A percentile compares a stretch with the other conserved stretches of the same genome.
These are phyloP conservation scores for Phylloscopus collybita DNA, from an alignment of 2,797 vertebrate genomes.

Conservation along the genomic window DNA sequence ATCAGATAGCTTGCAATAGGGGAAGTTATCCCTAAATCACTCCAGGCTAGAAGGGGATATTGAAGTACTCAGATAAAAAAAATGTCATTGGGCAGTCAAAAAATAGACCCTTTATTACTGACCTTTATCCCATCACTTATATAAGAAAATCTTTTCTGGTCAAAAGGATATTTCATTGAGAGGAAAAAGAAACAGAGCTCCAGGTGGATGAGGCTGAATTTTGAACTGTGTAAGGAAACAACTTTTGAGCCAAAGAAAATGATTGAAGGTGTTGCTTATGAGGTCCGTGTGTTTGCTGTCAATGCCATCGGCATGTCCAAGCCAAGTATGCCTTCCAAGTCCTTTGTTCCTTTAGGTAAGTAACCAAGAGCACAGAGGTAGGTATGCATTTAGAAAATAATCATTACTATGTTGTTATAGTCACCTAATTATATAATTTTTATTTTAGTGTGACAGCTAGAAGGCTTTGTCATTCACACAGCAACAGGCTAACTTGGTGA, in stretches of 20 bases:
- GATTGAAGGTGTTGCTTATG: conserved; percentile 98
- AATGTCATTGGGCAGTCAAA: not conserved
- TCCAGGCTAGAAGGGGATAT: not conserved
- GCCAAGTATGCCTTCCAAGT: conserved; percentile 94
- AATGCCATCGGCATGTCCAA: conserved; percentile 95
- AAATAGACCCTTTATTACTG: not conserved
- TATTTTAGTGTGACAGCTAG: not conserved
- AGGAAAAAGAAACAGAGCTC: conserved; percentile 99
- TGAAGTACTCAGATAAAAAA: not conserved
- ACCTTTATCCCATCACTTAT: not conserved
- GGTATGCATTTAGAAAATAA: not conserved
- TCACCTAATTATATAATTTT: not conserved
- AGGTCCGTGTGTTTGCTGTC: conserved; percentile 95
- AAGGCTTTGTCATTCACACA: not conserved
- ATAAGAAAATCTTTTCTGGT: not conserved
- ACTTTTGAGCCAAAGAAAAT: conserved; percentile 97
- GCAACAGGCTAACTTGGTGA: not conserved
- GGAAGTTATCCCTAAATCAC: not conserved
- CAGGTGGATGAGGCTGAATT: conserved; percentile 98
- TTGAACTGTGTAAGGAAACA: conserved; percentile 95
- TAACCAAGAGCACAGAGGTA: not conserved
- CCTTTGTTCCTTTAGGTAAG: conserved; percentile 97
- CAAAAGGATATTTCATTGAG: conserved; percentile 93
- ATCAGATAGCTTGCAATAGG: not conserved
- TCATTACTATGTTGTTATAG: not conserved